These are phyloP conservation scores for Nemapogon koenigi DNA, from an alignment of 2,888 invertebrate species.

Conservation along the genomic window DNA sequence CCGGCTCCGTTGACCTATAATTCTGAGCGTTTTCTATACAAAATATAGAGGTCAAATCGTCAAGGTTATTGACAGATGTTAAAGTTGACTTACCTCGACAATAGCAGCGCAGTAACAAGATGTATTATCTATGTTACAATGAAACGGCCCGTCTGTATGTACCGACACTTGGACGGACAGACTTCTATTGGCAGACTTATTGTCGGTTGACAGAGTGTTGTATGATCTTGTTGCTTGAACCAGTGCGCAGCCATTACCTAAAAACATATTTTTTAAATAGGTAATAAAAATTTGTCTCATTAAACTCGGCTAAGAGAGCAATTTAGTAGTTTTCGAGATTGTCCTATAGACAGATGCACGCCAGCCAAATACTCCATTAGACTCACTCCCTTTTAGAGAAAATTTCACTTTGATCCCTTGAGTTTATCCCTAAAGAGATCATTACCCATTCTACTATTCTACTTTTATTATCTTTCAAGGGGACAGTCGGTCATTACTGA, in stretches of 20 bases:
- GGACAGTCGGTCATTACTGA: no score
- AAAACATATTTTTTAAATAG: background rate
- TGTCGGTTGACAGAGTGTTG: conserved; percentile 23
- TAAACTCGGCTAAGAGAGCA: background rate
- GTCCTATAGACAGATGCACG: background rate
- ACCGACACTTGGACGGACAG: conserved; percentile 35
- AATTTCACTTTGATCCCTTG: no score
- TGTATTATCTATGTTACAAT: conserved; percentile 31
- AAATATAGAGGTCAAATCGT: no score
- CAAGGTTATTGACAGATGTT: no score
- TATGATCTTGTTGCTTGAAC: conserved; percentile 46
- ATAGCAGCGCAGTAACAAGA: conserved; percentile 49
- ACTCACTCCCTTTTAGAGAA: no score
- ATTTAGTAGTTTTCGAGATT: background rate
- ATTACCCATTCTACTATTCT: no score
- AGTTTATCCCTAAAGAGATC: no score
- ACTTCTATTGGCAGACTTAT: conserved; percentile 16
- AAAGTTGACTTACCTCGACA: conserved; percentile 33
- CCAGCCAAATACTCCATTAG: no score
- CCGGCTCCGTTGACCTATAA: no score
- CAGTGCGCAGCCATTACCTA: conserved; percentile 43
- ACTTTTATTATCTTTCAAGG: no score
- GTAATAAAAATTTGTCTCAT: no score
- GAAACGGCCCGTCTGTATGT: conserved; percentile 43
- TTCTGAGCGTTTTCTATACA: no score